Evolutionary conservation across 2,797 vertebrate species (phyloP), one percentile per base, ranked within the genome.

Genomic region (Heliangelus exortis): DNA sequence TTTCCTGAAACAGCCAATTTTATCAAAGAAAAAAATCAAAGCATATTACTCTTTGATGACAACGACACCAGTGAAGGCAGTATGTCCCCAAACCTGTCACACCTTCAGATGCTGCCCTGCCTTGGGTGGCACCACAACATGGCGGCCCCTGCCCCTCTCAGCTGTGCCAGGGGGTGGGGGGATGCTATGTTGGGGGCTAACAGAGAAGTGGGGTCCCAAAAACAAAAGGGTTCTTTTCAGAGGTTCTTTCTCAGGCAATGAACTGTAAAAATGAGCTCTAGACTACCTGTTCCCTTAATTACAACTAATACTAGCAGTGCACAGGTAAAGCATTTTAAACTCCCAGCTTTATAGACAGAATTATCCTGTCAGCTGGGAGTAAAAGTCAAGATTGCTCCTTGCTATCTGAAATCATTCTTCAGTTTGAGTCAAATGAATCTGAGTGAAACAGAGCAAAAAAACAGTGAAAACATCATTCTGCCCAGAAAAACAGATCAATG

Each of bases 401-500:
- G 65, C 63, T 47, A 54, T 77, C 94, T 74, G 81, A 79, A 92
- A 91, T 82, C 0, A 0, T 59, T 48, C 57, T 76, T 87, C 4
- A 13, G 73, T 79, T 95, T 2, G 0, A 84, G 65, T 61, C 87
- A 90, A 94, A 89, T 0, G 2, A 83, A 91, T 50, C 75, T 8
- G 39, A 95, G 80, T 23, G 80, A 96, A 95, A 91, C 2, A 0
- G 41, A 92, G 86, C 68, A 86, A 89, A 91, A 69, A 68, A 94
- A 93, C 58, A 68, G 53, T 0, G 0, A 28, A 73, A 93, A 74
- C 71, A 79, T 87, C 54, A 43, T 67, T 89, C 89, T 25, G 7
- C 90, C 55, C 79, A 84, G 92, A 94, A 95, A 84, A 92, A 96
- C 94, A 90, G 92, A 96, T 96, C 96, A 94, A 90, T 94, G 96